Base-by-base conservation (phyloP, 2,797 vertebrate genomes). In the Gambelia wislizenii region DNA sequence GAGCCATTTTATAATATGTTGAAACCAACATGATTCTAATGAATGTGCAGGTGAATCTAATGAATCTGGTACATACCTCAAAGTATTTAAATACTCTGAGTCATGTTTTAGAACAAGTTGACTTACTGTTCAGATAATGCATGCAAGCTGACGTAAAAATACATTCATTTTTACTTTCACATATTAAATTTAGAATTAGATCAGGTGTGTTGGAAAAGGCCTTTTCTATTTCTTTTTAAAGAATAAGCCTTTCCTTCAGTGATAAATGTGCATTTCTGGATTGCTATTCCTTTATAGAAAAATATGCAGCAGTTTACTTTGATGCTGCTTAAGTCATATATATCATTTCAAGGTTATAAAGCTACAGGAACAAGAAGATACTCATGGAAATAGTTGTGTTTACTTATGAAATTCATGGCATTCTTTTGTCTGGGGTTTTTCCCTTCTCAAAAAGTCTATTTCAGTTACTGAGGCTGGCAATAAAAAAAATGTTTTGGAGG, bases 401-500 rank as follows among this genome's bases (percentile, higher is more conserved):
- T 82, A 0, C 52, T 2, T 86, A 83, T 33, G 85, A 83, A 85
- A 89, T 85, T 77, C 70, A 81, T 77, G 0, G 18, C 77, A 52
- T 44, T 81, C n/a, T 39, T 81, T 67, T 61, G 59, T 22, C 25
- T 61, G 25, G 6, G 13, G 52, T 44, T 36, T 13, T 33, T 25
- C 20, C 8, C 52, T 44, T 56, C 52, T 16, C 4, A 8, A 33
- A 42, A 54, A 67, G 8, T 27, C 25, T 1, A 4, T 85, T 90
- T 92, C 83, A 33, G 85, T 92, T 93, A 85, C n/a, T 85, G 10
- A 79, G 49, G 47, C 36, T 87, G 86, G 4, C 5, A 83, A 91
- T 90, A 91, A 93, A 84, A 92, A 84, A 61, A 83, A 81, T 88
- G 36, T 89, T 6, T 39, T 87, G 18, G 25, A 87, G 54, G 64